A percentile compares a stretch with the other conserved stretches of the same genome.
These are phyloP conservation scores for Magallana angulata DNA, from an alignment of 1,140 invertebrate species.

Conservation along the genomic window DNA sequence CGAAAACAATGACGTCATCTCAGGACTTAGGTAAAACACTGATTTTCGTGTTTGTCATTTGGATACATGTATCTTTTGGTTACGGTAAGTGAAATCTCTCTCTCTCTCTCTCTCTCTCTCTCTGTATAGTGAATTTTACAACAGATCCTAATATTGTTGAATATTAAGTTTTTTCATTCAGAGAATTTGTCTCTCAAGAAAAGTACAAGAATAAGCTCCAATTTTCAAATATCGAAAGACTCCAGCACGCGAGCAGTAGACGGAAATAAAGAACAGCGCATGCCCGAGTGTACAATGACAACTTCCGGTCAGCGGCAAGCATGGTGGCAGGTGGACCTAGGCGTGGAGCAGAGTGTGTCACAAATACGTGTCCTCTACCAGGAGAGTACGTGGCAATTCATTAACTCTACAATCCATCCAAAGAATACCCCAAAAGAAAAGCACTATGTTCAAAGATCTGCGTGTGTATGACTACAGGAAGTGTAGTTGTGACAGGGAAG, in stretches of 20 bases:
- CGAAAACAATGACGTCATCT: too few relatives aligned
- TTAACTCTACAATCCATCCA: too few relatives aligned
- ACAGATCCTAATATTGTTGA: too few relatives aligned
- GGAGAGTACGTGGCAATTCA: neutral
- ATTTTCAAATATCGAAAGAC: neutral
- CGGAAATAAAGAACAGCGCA: constrained; percentile 10
- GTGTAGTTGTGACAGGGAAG: too few relatives aligned
- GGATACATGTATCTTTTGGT: neutral
- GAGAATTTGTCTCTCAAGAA: neutral
- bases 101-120: neutral
- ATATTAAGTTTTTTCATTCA: neutral
- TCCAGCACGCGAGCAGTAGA: neutral
- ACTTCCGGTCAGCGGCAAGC: constrained; percentile 16
- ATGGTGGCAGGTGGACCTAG: constrained; percentile 9
- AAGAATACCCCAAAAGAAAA: too few relatives aligned
- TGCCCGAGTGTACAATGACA: neutral
- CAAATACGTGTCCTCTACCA: neutral
- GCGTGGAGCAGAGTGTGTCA: neutral
- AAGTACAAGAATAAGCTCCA: neutral
- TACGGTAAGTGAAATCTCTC: neutral
- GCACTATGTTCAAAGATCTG: too few relatives aligned
- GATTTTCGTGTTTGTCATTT: neutral
- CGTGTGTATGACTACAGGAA: too few relatives aligned
- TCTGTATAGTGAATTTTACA: too few relatives aligned
- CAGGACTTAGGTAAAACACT: neutral